A percentile compares a stretch with the other conserved stretches of the same genome.
These are phyloP conservation scores for Siniperca knerii DNA, from an alignment of 2,113 vertebrate genomes.

Conservation along the genomic window DNA sequence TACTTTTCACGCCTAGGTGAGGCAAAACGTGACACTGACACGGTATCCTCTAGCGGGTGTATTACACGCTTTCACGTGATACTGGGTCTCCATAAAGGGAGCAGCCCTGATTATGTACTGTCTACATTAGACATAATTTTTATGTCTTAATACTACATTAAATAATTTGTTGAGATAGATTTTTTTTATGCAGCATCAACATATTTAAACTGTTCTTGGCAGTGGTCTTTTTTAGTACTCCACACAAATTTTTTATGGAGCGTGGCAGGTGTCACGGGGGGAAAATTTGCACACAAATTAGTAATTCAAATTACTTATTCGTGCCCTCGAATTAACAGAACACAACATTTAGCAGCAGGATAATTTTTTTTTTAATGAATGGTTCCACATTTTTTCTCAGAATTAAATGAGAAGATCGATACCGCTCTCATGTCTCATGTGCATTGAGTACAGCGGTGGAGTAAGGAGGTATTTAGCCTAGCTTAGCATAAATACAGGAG, in stretches of 20 bases:
- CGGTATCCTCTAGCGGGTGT: too few species aligned
- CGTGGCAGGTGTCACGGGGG: neutral
- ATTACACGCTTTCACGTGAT: too few species aligned
- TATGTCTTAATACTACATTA: neutral
- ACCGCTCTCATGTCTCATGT: neutral
- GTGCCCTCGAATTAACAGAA: neutral
- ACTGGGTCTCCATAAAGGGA: neutral
- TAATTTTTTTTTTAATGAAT: neutral
- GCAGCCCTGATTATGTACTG: constrained; percentile 38
- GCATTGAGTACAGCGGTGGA: neutral
- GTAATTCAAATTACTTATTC: neutral
- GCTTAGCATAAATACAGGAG: neutral
- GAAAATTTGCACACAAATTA: neutral
- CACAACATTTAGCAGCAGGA: neutral
- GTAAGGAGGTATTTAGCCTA: neutral
- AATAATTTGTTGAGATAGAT: neutral
- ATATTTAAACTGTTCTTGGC: neutral
- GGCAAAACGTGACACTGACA: too few species aligned
- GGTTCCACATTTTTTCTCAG: neutral
- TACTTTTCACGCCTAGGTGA: too few species aligned
- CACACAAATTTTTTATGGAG: neutral
- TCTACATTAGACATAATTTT: constrained; percentile 25
- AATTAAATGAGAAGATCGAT: neutral
- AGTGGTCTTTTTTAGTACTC: neutral
- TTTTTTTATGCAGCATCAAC: neutral